Percentiles rank a stretch among this genome's conserved stretches.
Evolutionary conservation across 1,140 invertebrate species (phyloP).

Genomic region (Orussus abietinus): DNA sequence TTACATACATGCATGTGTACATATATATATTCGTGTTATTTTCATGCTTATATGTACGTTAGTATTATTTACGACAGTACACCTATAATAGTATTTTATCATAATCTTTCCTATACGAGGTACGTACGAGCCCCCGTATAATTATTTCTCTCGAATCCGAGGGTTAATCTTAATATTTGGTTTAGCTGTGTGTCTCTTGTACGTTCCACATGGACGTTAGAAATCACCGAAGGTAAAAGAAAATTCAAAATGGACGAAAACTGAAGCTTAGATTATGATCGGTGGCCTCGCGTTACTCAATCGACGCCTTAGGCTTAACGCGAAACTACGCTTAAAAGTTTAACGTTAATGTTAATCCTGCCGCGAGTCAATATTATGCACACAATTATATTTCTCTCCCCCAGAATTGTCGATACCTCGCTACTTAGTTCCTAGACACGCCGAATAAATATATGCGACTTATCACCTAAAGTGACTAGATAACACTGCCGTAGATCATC

Average conservation of each 20-base stretch:
- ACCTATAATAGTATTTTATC: too few species aligned
- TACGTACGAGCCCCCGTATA: neutral
- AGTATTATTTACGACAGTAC: too few species aligned
- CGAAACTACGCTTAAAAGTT: slow-evolving; percentile 4
- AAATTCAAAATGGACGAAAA: neutral
- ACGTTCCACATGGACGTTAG: too few species aligned
- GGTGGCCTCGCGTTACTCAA: too few species aligned
- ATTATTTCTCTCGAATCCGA: neutral
- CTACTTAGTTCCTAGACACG: slow-evolving; percentile 5
- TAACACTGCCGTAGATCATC: slow-evolving; percentile 36
- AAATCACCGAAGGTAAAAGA: too few species aligned
- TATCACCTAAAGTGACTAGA: slow-evolving; percentile 27
- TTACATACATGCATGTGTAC: too few species aligned
- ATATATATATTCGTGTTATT: too few species aligned
- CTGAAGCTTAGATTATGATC: too few species aligned
- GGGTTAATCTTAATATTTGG: slow-evolving; percentile 20
- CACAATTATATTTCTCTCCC: slow-evolving; percentile 11
- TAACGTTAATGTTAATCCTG: slow-evolving; percentile 1
- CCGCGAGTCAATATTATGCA: slow-evolving; percentile 10
- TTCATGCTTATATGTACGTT: too few species aligned
- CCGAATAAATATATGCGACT: slow-evolving; percentile 15
- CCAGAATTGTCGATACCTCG: slow-evolving; percentile 11
- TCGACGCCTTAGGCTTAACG: too few species aligned
- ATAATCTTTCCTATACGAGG: neutral
- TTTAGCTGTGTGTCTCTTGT: slow-evolving; percentile 19